Evolutionary conservation across 2,797 vertebrate genomes (phyloP), one percentile per base, ranked within the genome.

Genomic region (Streptopelia turtur): DNA sequence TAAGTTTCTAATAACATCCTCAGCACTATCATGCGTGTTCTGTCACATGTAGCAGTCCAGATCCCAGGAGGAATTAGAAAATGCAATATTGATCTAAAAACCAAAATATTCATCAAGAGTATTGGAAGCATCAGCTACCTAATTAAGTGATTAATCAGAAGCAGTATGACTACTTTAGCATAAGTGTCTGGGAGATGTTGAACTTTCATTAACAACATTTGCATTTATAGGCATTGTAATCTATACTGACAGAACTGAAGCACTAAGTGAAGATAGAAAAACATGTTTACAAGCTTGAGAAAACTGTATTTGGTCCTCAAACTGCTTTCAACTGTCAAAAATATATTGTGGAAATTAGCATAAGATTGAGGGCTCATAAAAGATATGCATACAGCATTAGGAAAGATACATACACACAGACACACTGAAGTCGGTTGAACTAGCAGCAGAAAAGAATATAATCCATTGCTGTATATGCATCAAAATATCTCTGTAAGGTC

Each of bases 81-180:
- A 93, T 5, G 13, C 23, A 68, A 33, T 81, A 89, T 77, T 76
- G 56, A 91, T 83, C 56, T 78, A 47, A 66, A 82, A 22, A 15
- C 2, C 33, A 82, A 27, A 83, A 43, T 63, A 63, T 33, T 68
- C 9, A 63, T 80, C 63, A 60, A 12, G 70, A 79, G 10, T 33
- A 87, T 30, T 60, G 7, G 61, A 81, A 85, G 18, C 39, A 52
- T 47, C 76, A 59, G 11, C 39, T 83, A 57, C 31, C 13, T 87
- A 59, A 63, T 74, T 37, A 66, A 88, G 52, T 77, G 71, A 87
- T 91, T 77, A 41, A 88, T 60, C 59, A 90, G 68, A 94, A 94
- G 39, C 10, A 56, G 33, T 35, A 41, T 43, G 76, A 86, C 90
- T 75, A 16, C 60, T 91, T 90, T 53, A 70, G 18, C 63, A 75